Percentiles rank a stretch among this genome's conserved stretches.
Conservation (phyloP, 2,113 vertebrate genomes). For the Leiothrix lutea region DNA sequence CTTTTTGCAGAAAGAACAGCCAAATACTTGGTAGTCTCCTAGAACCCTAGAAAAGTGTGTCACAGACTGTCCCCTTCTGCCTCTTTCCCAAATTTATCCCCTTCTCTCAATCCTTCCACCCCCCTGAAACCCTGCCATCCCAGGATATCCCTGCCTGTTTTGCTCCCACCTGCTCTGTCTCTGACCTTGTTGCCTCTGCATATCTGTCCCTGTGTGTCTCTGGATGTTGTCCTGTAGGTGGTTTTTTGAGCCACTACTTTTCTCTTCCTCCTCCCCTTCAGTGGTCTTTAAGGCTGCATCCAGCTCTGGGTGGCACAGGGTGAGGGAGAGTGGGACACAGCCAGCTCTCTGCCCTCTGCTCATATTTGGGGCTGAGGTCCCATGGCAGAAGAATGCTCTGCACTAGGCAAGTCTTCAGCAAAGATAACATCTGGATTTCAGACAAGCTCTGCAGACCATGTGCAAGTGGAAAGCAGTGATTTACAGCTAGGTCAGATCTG, state of each 20-base stretch:
- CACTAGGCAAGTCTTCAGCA: background rate
- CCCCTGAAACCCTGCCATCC: background rate
- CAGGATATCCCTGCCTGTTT: background rate
- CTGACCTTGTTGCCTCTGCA: background rate
- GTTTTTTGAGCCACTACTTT: background rate
- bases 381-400: background rate
- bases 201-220: background rate
- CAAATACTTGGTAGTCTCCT: background rate
- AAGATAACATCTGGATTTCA: constrained; percentile 33
- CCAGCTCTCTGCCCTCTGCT: background rate
- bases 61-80: background rate
- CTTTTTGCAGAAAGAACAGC: background rate
- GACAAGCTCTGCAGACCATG: background rate
- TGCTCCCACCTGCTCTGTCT: background rate
- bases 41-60: background rate
- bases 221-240: background rate
- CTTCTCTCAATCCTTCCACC: background rate
- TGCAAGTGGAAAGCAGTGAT: constrained; percentile 6
- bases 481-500: constrained; percentile 31
- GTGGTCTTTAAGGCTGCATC: background rate
- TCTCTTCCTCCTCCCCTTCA: background rate
- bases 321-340: fast-evolving
- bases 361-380: background rate
- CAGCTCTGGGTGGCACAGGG: fast-evolving
- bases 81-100: background rate